These are phyloP conservation scores for Notoglanidium macrostoma DNA, from an alignment of 2,797 vertebrate genomes.

Conservation along the genomic window DNA sequence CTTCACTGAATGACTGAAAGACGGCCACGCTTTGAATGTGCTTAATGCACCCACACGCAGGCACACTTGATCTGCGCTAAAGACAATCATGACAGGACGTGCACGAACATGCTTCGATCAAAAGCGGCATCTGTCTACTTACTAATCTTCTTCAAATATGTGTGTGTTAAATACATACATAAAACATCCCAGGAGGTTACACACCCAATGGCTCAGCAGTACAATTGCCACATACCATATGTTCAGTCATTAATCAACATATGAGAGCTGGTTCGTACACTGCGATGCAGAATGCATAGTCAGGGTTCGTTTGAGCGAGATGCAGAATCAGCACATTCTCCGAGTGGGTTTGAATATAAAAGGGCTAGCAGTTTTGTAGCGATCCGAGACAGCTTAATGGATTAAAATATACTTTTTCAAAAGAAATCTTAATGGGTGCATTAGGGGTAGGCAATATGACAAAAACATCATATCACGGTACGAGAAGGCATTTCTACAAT, in stretches of 20 bases:
- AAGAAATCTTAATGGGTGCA: background rate
- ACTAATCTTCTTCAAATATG: constrained; percentile 15
- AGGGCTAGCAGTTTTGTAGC: too few relatives aligned
- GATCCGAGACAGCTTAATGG: too few relatives aligned
- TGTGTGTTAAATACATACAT: constrained; percentile 7
- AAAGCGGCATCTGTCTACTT: background rate
- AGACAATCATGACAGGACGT: constrained; percentile 3
- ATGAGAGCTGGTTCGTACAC: background rate
- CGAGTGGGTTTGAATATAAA: background rate
- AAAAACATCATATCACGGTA: background rate
- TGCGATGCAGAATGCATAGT: background rate
- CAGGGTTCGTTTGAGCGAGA: background rate
- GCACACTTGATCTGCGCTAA: background rate
- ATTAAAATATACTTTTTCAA: background rate
- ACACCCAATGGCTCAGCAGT: constrained; percentile 12
- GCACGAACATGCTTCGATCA: background rate
- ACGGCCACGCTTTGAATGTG: background rate
- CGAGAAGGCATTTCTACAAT: background rate
- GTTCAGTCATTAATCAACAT: constrained; percentile 17
- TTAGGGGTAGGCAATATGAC: background rate
- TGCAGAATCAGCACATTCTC: background rate
- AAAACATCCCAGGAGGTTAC: constrained; percentile 10
- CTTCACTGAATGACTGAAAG: background rate
- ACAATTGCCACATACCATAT: constrained; percentile 26
- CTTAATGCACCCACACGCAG: background rate